Evolutionary conservation across 2,797 vertebrate species (phyloP).

Genomic region (Poeciliopsis gracilis): DNA sequence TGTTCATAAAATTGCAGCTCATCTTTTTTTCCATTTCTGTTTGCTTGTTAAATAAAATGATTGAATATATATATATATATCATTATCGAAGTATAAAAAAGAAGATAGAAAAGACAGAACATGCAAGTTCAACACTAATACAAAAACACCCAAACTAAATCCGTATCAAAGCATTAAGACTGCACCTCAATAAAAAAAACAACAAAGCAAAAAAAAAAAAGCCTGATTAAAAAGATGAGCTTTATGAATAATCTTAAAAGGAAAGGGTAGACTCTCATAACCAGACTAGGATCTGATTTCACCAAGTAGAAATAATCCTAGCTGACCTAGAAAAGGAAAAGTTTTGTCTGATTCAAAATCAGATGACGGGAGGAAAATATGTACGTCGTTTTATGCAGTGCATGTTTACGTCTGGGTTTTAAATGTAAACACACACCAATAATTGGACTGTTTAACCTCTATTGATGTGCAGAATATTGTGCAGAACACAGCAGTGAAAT

Average conservation of each 20-base stretch:
- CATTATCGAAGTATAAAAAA: not conserved
- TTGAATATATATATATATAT: not conserved
- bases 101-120: not conserved
- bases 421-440: not conserved
- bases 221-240: not conserved
- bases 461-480: not conserved
- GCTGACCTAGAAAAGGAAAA: not conserved
- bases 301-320: not conserved
- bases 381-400: not conserved
- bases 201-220: not conserved
- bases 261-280: not conserved
- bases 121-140: not conserved
- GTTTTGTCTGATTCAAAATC: not conserved
- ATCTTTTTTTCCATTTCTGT: not conserved
- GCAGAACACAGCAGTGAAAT: not conserved
- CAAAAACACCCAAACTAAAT: not conserved
- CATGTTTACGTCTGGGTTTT: not conserved
- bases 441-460: not conserved
- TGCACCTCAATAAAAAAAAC: not conserved
- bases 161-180: not conserved
- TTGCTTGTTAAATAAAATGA: not conserved
- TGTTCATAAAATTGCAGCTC: not conserved
- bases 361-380: not conserved
- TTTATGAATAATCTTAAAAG: not conserved
- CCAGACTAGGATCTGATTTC: not conserved